A percentile compares a stretch with the other conserved stretches of the same genome.
Evolutionary conservation across 2,888 invertebrate genomes (phyloP).

Genomic region (Ochropacha duplaris): DNA sequence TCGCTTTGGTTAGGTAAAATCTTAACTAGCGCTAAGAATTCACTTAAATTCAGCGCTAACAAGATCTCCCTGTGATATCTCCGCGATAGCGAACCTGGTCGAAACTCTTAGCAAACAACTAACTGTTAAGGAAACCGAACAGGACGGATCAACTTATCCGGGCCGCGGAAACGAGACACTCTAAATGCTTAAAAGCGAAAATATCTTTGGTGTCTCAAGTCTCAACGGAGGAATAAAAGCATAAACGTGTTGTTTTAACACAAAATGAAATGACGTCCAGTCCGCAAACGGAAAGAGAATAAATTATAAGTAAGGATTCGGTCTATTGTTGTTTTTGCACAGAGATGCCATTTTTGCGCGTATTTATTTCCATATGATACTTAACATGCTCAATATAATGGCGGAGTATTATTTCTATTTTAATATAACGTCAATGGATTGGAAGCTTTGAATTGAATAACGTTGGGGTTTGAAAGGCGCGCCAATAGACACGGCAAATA

Average conservation of each 20-base stretch:
- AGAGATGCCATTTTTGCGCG: constrained; percentile 20
- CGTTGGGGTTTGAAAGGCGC: constrained; percentile 11
- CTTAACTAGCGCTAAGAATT: constrained; percentile 50
- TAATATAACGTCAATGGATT: constrained; percentile 17
- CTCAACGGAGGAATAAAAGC: constrained; percentile 62
- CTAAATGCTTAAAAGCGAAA: constrained; percentile 46
- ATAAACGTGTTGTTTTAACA: constrained; percentile 66
- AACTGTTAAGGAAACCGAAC: constrained; percentile 62
- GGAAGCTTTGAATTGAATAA: constrained; percentile 21
- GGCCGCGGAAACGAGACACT: constrained; percentile 42
- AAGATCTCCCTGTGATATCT: constrained; percentile 51
- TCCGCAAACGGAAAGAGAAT: constrained; percentile 60
- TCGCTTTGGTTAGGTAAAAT: constrained; percentile 38
- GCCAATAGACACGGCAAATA: constrained; percentile 27
- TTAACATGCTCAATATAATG: constrained; percentile 16
- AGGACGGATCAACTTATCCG: constrained; percentile 54
- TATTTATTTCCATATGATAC: constrained; percentile 52
- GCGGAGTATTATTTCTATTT: constrained; percentile 6
- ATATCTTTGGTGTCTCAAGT: constrained; percentile 41
- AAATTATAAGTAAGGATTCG: constrained; percentile 70
- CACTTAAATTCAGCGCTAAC: constrained; percentile 59
- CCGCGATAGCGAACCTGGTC: constrained; percentile 49
- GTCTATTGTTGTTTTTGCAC: constrained; percentile 58
- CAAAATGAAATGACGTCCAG: constrained; percentile 68
- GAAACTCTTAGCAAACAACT: constrained; percentile 63